phyloP scores from a whole-genome alignment of 2,888 invertebrate species.

The Meta bourneti region DNA sequence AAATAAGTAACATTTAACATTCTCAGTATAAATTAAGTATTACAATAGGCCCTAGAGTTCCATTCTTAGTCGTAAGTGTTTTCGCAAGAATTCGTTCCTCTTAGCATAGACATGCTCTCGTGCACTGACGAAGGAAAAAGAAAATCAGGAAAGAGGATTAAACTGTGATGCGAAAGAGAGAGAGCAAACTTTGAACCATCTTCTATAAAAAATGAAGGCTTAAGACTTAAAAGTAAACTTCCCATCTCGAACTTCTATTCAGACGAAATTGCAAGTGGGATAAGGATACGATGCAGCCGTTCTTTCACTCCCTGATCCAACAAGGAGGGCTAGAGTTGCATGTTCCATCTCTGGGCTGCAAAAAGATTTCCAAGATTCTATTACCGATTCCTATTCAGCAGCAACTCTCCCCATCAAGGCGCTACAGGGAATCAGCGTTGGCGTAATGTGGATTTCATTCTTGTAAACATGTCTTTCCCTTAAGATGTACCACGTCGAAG shows the following conservation, averaged over 20 bases:
- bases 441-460: not conserved
- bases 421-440: not conserved
- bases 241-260: slow-evolving; percentile 41
- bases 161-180: slow-evolving; percentile 23
- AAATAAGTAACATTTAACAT: no score
- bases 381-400: slow-evolving; percentile 51
- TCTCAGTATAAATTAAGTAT: not conserved
- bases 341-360: slow-evolving; percentile 50
- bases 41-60: not conserved
- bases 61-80: no score
- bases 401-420: slow-evolving; percentile 1
- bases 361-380: slow-evolving; percentile 62
- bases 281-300: slow-evolving; percentile 37
- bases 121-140: not conserved
- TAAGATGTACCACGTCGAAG: not conserved
- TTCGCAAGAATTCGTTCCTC: no score
- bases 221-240: slow-evolving; percentile 63
- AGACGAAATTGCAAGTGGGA: slow-evolving; percentile 62
- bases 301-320: slow-evolving; percentile 20
- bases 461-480: not conserved
- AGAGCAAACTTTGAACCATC: slow-evolving; percentile 53
- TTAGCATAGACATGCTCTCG: not conserved
- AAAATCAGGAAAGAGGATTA: slow-evolving; percentile 58
- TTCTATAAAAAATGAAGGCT: slow-evolving; percentile 46
- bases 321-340: slow-evolving; percentile 18